Conservation (phyloP, 2,113 vertebrate species). For the Nannobrachium achirus region DNA sequence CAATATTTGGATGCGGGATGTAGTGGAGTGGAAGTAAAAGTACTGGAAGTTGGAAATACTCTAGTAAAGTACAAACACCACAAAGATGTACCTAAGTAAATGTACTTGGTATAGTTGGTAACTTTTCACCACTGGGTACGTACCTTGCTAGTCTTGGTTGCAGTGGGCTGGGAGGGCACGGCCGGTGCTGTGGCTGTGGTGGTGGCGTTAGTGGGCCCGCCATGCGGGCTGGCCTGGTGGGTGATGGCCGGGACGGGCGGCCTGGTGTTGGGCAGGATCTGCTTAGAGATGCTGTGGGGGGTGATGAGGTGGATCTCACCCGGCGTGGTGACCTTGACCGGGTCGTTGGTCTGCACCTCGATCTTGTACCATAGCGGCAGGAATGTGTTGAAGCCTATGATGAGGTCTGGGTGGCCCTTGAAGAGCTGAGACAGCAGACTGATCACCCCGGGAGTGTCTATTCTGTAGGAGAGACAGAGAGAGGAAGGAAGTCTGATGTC, state of each 20-base stretch:
- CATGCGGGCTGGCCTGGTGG: slow-evolving; percentile 65
- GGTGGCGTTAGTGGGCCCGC: too few relatives aligned
- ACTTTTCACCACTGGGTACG: too few relatives aligned
- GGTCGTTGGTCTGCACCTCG: slow-evolving; percentile 96
- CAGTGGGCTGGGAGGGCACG: slow-evolving; percentile 84
- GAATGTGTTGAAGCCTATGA: slow-evolving; percentile 99
- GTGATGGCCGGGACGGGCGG: slow-evolving; percentile 52
- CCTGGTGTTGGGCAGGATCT: slow-evolving; percentile 75
- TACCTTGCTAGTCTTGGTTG: slow-evolving; percentile 95
- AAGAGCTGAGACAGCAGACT: slow-evolving; percentile 98
- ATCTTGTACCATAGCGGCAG: slow-evolving; percentile 98
- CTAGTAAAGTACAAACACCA: too few relatives aligned
- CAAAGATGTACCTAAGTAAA: too few relatives aligned
- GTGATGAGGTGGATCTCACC: slow-evolving; percentile 98
- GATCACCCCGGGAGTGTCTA: slow-evolving; percentile 98
- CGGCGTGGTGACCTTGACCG: slow-evolving; percentile 96
- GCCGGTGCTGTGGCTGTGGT: slow-evolving; percentile 81
- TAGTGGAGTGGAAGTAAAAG: too few relatives aligned
- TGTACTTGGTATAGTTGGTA: too few relatives aligned
- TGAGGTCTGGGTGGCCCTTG: slow-evolving; percentile 97
- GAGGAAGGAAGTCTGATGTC: too few relatives aligned
- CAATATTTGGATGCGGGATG: too few relatives aligned
- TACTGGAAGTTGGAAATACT: too few relatives aligned
- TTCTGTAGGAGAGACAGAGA: slow-evolving; percentile 81
- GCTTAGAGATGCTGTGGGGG: slow-evolving; percentile 92